phyloP scores from a whole-genome alignment of 35 echinoderm and acorn worm genomes.

The Chiridota heheva region DNA sequence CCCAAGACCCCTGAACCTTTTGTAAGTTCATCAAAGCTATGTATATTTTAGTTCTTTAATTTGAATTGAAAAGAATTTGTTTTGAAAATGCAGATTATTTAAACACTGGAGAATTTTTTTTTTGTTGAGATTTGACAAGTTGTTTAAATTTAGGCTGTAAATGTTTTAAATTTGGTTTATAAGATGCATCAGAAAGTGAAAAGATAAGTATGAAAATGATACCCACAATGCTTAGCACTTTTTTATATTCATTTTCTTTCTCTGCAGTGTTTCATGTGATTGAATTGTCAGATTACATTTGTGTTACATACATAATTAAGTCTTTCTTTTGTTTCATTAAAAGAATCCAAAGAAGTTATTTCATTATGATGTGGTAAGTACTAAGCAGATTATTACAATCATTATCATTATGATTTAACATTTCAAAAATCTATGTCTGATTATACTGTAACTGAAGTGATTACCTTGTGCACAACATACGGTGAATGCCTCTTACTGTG shows the following conservation, averaged over 20 bases:
- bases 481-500: too few relatives aligned
- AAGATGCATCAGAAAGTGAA: neutral
- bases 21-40: constrained; percentile 13
- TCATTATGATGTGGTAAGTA: constrained; percentile 63
- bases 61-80: neutral
- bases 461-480: too few relatives aligned
- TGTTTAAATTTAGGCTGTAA: neutral
- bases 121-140: too few relatives aligned
- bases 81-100: too few relatives aligned
- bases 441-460: too few relatives aligned
- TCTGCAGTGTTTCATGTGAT: neutral
- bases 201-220: neutral
- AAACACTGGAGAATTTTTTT: too few relatives aligned
- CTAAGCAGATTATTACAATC: too few relatives aligned
- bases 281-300: neutral
- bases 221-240: neutral
- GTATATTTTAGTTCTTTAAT: neutral
- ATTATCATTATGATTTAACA: too few relatives aligned
- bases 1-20: constrained; percentile 20
- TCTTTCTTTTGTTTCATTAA: neutral
- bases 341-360: constrained; percentile 59
- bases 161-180: neutral
- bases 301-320: neutral
- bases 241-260: neutral
- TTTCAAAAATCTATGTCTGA: too few relatives aligned